phyloP scores from a whole-genome alignment of 2,797 vertebrate species.

The Cheirogaleus major region DNA sequence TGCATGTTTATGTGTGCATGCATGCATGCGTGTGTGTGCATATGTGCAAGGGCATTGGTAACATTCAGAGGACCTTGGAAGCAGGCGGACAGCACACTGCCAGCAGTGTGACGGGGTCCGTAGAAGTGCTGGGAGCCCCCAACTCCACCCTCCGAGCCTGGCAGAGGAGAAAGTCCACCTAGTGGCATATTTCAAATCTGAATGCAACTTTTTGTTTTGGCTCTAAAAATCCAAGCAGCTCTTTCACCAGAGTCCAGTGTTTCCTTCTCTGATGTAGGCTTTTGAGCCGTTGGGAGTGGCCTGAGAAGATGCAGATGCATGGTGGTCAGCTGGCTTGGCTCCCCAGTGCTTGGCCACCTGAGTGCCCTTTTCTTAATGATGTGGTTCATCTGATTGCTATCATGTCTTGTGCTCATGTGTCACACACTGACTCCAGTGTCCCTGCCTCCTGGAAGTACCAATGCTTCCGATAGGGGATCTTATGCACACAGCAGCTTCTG shows the following conservation, averaged over 20 bases:
- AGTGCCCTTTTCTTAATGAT: background rate
- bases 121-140: background rate
- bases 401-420: background rate
- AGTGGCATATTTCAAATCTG: background rate
- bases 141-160: background rate
- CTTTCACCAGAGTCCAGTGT: background rate
- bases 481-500: rapidly evolving
- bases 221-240: background rate
- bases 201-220: background rate
- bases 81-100: background rate
- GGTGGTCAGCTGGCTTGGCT: background rate
- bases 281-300: background rate
- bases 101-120: background rate
- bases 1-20: too few species aligned
- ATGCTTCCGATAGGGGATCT: background rate
- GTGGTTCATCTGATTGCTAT: background rate
- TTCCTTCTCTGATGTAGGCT: background rate
- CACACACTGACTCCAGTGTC: background rate
- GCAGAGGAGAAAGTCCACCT: background rate
- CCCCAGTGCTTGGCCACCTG: background rate
- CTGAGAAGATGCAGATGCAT: background rate
- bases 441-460: background rate
- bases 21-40: background rate
- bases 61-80: background rate
- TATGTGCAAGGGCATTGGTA: background rate